Evolutionary conservation across 2,888 invertebrate genomes (phyloP), one percentile per base, ranked within the genome.

Genomic region (Drosophila subsilvestris): DNA sequence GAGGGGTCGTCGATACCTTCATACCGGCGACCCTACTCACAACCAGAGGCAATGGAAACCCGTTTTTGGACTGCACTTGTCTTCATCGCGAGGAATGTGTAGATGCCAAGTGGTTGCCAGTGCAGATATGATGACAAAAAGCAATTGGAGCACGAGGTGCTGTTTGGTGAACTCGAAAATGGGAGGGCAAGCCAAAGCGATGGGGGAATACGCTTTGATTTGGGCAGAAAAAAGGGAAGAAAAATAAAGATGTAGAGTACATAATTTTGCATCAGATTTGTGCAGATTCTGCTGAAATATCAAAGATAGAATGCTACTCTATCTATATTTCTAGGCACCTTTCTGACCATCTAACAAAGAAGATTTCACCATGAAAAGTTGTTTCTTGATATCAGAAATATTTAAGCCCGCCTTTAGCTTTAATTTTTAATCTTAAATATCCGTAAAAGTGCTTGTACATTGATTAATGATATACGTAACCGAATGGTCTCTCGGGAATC

Each of bases 91-190:
- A 18, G 67, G 22, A 67, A 67, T 51, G 51, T 14, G 27, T 42
- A 57, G 63, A 63, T 54, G 59, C 43, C 50, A 20, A 50, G 60
- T 68, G 69, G 37, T 6, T 37, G 37, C 37, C 69, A 69, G 50
- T 71, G 70, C 53, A 71, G 68, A 68, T 48, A 63, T 63, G 70
- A 71, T 71, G 70, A 71, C 70, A 71, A 57, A 71, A 37, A 53
- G 71, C 71, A 71, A 53, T 63, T 49, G 56, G 70, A 68, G 56
- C 62, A 70, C 51, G 51, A 61, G 51, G 62, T 69, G 45, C 10
- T 10, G 43, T n/a, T 22, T 22, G 32, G 32, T 29, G 60, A 18
- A 18, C 20, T 29, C 20, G 20, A 8, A 18, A 42, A 62, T 48
- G 7, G 18, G 18, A 1, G 14, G 29, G 12, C 20, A 9, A 2